Conservation (phyloP, 1,140 invertebrate species). For the Hyposmocoma kahamanoa region DNA sequence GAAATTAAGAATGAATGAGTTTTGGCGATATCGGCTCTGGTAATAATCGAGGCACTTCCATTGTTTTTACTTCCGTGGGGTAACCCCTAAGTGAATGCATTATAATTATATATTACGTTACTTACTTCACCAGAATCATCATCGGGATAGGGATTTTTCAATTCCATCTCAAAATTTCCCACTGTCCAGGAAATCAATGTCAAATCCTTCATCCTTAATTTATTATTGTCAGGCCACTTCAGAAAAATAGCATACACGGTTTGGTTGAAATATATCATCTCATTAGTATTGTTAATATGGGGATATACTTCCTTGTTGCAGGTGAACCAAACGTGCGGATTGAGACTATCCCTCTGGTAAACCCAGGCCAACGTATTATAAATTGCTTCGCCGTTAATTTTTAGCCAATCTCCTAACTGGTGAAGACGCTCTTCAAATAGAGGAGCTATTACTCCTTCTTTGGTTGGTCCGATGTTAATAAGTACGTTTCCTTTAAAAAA, state of each 20-base stretch:
- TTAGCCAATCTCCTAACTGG: constrained; percentile 84
- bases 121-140: no score
- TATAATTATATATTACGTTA: no score
- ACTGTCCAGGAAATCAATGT: no score
- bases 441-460: constrained; percentile 89
- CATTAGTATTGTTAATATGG: constrained; percentile 23
- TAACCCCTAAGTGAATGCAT: no score
- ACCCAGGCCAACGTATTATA: constrained; percentile 87
- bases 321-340: constrained; percentile 86
- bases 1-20: no score
- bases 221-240: constrained; percentile 77
- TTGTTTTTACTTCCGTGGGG: no score
- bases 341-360: constrained; percentile 88
- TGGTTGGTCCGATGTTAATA: constrained; percentile 93
- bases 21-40: no score
- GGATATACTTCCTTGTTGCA: constrained; percentile 52
- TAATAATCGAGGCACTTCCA: no score
- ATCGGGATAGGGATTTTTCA: no score
- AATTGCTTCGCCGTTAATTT: constrained; percentile 91
- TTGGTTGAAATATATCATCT: constrained; percentile 13
- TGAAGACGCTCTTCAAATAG: constrained; percentile 92
- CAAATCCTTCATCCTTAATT: constrained; percentile 70
- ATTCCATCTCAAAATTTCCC: no score
- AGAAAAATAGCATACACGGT: constrained; percentile 79
- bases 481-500: constrained; percentile 83